Evolutionary conservation across 2,113 vertebrate genomes (phyloP).

Genomic region (Alaudala cheleensis): DNA sequence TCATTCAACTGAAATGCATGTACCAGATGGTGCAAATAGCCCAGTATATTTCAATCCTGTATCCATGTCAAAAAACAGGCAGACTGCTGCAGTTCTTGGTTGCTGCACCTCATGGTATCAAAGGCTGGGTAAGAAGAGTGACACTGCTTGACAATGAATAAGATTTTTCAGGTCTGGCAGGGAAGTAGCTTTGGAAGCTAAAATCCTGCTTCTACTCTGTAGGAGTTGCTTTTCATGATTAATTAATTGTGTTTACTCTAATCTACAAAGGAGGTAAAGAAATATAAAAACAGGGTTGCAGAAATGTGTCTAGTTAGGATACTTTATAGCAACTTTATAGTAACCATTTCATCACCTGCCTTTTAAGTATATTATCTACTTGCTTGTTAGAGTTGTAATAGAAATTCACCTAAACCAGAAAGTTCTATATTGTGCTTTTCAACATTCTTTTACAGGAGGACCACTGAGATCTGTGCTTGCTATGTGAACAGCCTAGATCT

Average conservation of each 20-base stretch:
- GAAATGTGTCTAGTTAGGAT: slow-evolving; percentile 7
- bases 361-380: neutral
- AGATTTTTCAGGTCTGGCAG: slow-evolving; percentile 64
- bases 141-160: slow-evolving; percentile 59
- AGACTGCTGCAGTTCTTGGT: slow-evolving; percentile 63
- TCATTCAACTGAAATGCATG: slow-evolving; percentile 62
- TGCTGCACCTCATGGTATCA: slow-evolving; percentile 66
- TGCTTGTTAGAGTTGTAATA: neutral
- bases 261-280: slow-evolving; percentile 56
- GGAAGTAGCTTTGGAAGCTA: slow-evolving; percentile 50
- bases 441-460: neutral
- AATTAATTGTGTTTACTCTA: slow-evolving; percentile 62
- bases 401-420: neutral
- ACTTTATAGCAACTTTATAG: slow-evolving; percentile 4
- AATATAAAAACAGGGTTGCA: slow-evolving; percentile 21
- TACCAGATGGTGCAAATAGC: slow-evolving; percentile 68
- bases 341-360: slow-evolving; percentile 19
- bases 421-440: neutral
- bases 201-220: slow-evolving; percentile 33
- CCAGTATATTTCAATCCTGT: slow-evolving; percentile 63
- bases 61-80: slow-evolving; percentile 62
- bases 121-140: slow-evolving; percentile 60
- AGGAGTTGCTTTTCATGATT: slow-evolving; percentile 66
- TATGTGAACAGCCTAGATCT: neutral
- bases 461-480: neutral